Percentiles rank a stretch among this genome's conserved stretches.
Evolutionary conservation across 2,113 vertebrate genomes (phyloP).

Genomic region (Montifringilla adamsi): DNA sequence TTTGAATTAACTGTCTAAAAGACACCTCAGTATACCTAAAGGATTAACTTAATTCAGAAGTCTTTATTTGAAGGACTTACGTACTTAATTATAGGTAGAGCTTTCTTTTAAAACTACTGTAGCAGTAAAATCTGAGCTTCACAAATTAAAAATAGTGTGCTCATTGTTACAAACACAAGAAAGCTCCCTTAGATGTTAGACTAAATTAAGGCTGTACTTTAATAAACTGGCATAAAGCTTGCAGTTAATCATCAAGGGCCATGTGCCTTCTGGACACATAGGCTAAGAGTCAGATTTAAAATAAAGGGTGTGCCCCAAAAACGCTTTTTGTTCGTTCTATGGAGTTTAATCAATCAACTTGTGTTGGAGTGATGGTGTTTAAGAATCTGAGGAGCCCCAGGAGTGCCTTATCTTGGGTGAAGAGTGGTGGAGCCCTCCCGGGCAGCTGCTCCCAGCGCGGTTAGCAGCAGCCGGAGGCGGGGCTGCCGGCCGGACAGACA

Average conservation of each 20-base stretch:
- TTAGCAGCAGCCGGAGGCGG: not conserved
- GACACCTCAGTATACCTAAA: not conserved
- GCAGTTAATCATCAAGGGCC: conserved; percentile 9
- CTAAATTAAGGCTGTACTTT: conserved; percentile 30
- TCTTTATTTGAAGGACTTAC: conserved; percentile 6
- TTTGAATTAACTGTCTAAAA: conserved; percentile 5
- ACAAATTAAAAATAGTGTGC: conserved; percentile 2
- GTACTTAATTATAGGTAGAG: conserved; percentile 36
- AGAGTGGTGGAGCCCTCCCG: not conserved
- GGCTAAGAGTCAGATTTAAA: conserved; percentile 16
- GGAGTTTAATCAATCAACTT: not conserved
- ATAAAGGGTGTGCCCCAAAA: not conserved
- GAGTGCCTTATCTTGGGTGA: not conserved
- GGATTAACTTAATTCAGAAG: conserved; percentile 6
- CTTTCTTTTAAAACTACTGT: conserved; percentile 25
- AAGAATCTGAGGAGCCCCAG: not conserved
- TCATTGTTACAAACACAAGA: not conserved
- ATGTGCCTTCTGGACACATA: conserved; percentile 18
- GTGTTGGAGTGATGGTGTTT: not conserved
- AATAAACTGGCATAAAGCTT: conserved; percentile 44
- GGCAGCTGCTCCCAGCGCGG: not conserved
- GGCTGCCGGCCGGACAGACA: not conserved
- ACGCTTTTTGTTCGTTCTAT: not conserved
- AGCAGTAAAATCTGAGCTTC: conserved; percentile 42
- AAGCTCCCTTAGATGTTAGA: conserved; percentile 24